These are phyloP conservation scores for Rutilus rutilus DNA, from an alignment of 2,113 vertebrate genomes.

Conservation along the genomic window DNA sequence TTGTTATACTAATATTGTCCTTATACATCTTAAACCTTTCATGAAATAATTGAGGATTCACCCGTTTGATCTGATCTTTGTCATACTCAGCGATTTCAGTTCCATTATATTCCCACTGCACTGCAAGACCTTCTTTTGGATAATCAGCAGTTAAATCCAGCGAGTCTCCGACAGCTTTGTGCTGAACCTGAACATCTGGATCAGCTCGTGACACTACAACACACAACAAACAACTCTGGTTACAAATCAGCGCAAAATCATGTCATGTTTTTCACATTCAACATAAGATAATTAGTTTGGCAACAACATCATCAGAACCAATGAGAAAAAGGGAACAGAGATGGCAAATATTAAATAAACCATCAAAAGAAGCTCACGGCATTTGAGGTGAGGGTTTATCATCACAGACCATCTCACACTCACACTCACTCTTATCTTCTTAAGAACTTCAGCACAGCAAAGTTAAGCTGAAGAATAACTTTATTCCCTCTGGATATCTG, in stretches of 20 bases:
- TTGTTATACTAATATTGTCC: constrained; percentile 45
- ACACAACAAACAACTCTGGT: not conserved
- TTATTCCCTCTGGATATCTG: not conserved
- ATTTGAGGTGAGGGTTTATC: not conserved
- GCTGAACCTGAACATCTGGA: not conserved
- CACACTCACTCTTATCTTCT: not conserved
- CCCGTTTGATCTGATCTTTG: rapidly evolving
- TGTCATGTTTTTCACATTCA: not conserved
- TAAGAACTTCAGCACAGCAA: not conserved
- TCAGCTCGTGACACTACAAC: constrained; percentile 55
- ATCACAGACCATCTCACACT: not conserved
- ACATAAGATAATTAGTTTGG: not conserved
- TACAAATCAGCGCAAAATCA: not conserved
- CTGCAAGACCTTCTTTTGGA: rapidly evolving
- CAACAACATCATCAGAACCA: not conserved
- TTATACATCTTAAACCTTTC: not conserved
- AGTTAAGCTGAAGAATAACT: not conserved
- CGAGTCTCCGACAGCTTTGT: constrained; percentile 58
- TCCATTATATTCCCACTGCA: not conserved
- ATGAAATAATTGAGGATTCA: rapidly evolving
- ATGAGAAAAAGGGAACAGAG: not conserved
- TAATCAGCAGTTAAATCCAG: constrained; percentile 50
- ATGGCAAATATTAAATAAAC: too few species aligned
- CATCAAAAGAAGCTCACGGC: not conserved
- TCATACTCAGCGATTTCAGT: rapidly evolving